These are phyloP conservation scores for Anarrhichthys ocellatus DNA, from an alignment of 2,113 vertebrate species.

Conservation along the genomic window DNA sequence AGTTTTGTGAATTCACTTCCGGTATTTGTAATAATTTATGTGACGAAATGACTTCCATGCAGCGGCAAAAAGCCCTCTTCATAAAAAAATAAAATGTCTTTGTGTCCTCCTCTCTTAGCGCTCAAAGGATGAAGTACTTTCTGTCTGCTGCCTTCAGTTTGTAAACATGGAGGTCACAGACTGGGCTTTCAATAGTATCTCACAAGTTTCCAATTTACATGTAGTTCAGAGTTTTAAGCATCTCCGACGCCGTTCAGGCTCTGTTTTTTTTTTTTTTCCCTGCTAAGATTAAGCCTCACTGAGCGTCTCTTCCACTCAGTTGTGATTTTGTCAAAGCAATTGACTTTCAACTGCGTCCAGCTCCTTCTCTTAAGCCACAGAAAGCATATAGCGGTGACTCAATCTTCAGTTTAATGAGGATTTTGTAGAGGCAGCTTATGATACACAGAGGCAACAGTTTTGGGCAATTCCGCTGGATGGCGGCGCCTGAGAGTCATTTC, in stretches of 20 bases:
- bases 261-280: slow-evolving; percentile 35
- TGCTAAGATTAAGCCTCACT: slow-evolving; percentile 56
- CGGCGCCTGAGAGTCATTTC: slow-evolving; percentile 29
- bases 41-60: background rate
- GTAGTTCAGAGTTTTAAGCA: slow-evolving; percentile 58
- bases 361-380: slow-evolving; percentile 65
- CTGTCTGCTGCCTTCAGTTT: slow-evolving; percentile 1
- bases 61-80: background rate
- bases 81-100: background rate
- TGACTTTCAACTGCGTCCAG: slow-evolving; percentile 62
- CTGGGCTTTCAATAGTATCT: slow-evolving; percentile 44
- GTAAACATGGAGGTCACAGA: slow-evolving; percentile 54
- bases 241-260: slow-evolving; percentile 31
- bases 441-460: slow-evolving; percentile 43
- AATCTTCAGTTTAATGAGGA: slow-evolving; percentile 67
- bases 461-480: slow-evolving; percentile 21
- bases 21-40: background rate
- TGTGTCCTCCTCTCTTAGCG: background rate
- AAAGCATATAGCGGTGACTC: slow-evolving; percentile 49
- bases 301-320: slow-evolving; percentile 46
- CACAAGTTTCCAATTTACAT: slow-evolving; percentile 59
- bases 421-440: slow-evolving; percentile 55
- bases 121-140: slow-evolving; percentile 4
- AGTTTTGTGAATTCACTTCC: background rate
- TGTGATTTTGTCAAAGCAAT: slow-evolving; percentile 70